Evolutionary conservation across 2,113 vertebrate genomes (phyloP).

Genomic region (Lophotis ruficrista): DNA sequence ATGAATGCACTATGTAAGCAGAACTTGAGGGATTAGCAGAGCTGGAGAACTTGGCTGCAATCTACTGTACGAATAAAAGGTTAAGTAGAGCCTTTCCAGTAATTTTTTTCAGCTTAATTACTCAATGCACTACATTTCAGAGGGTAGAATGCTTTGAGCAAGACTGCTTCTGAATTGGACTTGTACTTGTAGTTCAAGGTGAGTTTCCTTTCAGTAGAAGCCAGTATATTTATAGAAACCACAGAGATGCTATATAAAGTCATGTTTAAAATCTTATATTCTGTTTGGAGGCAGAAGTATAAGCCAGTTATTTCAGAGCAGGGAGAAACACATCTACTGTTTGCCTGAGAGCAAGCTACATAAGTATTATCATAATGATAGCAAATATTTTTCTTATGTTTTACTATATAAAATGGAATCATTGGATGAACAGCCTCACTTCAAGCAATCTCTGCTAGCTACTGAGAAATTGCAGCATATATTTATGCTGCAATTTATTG

Average conservation of each 20-base stretch:
- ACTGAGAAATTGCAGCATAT: neutral
- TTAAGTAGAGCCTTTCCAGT: constrained; percentile 46
- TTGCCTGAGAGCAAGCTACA: neutral
- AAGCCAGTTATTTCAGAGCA: neutral
- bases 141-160: constrained; percentile 1
- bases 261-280: neutral
- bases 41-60: constrained; percentile 39
- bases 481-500: too few species aligned
- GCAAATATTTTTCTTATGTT: neutral
- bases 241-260: neutral
- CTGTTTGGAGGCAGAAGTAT: neutral
- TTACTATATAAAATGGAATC: neutral
- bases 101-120: constrained; percentile 47
- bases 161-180: neutral
- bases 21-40: constrained; percentile 48
- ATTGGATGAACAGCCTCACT: neutral
- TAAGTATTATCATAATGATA: neutral
- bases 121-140: neutral
- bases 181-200: neutral
- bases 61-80: constrained; percentile 41
- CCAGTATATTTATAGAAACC: neutral
- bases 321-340: neutral
- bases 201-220: constrained; percentile 6
- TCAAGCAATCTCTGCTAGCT: neutral
- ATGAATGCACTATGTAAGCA: constrained; percentile 17